Base-by-base conservation (phyloP, 1,140 invertebrate species). In the Micrasema longulum region DNA sequence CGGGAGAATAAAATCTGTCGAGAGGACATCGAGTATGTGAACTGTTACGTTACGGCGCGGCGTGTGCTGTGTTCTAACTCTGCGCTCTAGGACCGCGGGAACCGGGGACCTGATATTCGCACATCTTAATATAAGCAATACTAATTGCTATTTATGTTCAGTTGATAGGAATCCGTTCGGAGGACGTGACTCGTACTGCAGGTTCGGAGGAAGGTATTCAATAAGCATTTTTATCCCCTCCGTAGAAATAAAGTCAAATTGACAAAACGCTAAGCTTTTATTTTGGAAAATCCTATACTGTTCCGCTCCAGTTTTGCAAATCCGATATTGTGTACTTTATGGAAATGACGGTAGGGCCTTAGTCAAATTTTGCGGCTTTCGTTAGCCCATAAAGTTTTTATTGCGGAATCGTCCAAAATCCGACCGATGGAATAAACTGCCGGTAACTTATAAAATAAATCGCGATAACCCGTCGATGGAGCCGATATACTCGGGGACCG, bases 291-390 rank as follows among this genome's bases (percentile, higher is more conserved):
- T 48, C 47, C 47, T 14, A 22, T 48, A 48, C 47, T 48, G 47
- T 11, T 20, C 4, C 10, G 14, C 26, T 35, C 12, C 12, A 14
- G 31, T 20, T 60, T 35, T 14, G 55, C n/a, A 60, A 60, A 60
- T 60, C 55, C 55, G 36, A 60, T 60, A 60, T 60, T 60, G 55
- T 60, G 55, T 60, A 60, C 35, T 60, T 60, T 41, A 60, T 60
- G 36, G 16, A 60, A 60, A 60, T 60, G 14, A 60, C 41, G 55
- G 35, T 41, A 3, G 55, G 55, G 55, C 55, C 55, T 22, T 60
- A 60, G 55, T 60, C 55, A 60, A 60, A 60, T 60, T 60, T 60
- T 38, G 55, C 55, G 55, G 36, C 55, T 60, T 41, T 38, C 16
- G 55, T 16, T 38, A 35, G 55, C 16, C 36, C 55, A 60, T 60